These are phyloP conservation scores for Bombyx huttoni DNA, from an alignment of 2,888 invertebrate genomes.

Conservation along the genomic window DNA sequence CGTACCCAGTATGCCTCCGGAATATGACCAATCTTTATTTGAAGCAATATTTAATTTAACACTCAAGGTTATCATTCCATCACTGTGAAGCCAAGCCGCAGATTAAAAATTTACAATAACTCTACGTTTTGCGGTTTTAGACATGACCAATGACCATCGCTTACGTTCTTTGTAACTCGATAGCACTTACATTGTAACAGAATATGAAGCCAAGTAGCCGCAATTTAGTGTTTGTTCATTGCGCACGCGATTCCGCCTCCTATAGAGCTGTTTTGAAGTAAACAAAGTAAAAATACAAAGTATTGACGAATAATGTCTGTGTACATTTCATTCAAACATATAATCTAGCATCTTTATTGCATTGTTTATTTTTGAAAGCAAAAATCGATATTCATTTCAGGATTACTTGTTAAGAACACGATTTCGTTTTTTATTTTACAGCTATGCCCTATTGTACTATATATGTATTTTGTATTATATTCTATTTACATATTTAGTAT, in stretches of 20 bases:
- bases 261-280: background rate
- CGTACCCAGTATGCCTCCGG: slow-evolving; percentile 44
- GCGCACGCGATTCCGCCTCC: background rate
- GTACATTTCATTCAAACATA: background rate
- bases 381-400: background rate
- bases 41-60: slow-evolving; percentile 23
- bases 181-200: background rate
- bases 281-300: slow-evolving; percentile 1
- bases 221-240: background rate
- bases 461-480: no score
- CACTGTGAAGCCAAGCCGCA: background rate
- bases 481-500: no score
- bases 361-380: background rate
- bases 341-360: background rate
- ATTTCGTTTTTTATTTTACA: no score
- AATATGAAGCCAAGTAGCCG: background rate
- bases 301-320: background rate
- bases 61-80: background rate
- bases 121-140: background rate
- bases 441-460: no score
- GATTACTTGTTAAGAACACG: no score
- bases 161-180: background rate
- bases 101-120: background rate
- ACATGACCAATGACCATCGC: background rate
- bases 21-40: slow-evolving; percentile 56